Conservation (phyloP, 1,140 invertebrate genomes). For the Pogonomyrmex barbatus region DNA sequence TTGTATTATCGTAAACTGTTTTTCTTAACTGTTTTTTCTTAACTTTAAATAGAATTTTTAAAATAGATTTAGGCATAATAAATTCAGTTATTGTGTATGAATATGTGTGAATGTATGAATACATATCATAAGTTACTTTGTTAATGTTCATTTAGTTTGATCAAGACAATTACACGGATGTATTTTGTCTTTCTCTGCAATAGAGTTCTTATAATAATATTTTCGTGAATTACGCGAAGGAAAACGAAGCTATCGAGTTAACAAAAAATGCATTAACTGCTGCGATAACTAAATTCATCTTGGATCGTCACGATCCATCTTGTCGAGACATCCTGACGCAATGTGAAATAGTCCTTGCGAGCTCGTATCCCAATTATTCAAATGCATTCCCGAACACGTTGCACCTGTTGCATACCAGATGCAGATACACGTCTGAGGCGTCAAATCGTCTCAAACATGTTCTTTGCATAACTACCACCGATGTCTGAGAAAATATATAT, state of each 20-base stretch:
- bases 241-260: background rate
- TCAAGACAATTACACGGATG: background rate
- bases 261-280: background rate
- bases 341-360: constrained; percentile 66
- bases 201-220: background rate
- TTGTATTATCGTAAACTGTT: background rate
- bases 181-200: background rate
- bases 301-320: constrained; percentile 58
- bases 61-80: background rate
- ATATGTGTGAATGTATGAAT: background rate
- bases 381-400: constrained; percentile 76
- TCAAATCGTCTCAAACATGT: constrained; percentile 59
- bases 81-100: background rate
- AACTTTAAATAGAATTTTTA: background rate
- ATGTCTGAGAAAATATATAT: constrained; percentile 12
- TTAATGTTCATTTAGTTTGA: background rate
- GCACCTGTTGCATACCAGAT: constrained; percentile 83
- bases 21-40: background rate
- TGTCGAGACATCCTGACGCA: constrained; percentile 54
- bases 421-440: constrained; percentile 47
- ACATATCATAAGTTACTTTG: background rate
- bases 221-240: background rate
- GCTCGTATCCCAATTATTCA: constrained; percentile 83
- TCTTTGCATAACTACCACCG: constrained; percentile 62
- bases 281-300: constrained; percentile 47